Percentiles rank a stretch among this genome's conserved stretches.
Evolutionary conservation across 2,113 vertebrate genomes (phyloP).

Genomic region (Eulemur rufifrons): DNA sequence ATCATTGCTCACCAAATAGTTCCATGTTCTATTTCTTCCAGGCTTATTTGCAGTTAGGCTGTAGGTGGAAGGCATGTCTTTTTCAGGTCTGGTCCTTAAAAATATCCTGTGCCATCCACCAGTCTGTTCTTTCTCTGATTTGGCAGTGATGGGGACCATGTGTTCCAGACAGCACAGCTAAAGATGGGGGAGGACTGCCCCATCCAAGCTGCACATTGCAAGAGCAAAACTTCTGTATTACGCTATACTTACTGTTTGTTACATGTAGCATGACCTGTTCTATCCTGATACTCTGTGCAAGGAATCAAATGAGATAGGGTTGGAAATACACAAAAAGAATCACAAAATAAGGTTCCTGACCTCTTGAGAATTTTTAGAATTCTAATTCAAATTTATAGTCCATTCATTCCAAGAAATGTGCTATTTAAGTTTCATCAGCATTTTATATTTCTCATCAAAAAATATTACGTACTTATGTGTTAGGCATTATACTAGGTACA

Average conservation of each 20-base stretch:
- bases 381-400: background rate
- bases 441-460: background rate
- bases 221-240: background rate
- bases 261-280: background rate
- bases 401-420: background rate
- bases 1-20: background rate
- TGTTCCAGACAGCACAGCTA: fast-evolving
- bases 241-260: background rate
- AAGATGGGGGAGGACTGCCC: no score
- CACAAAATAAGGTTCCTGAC: background rate
- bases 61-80: background rate
- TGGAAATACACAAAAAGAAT: background rate
- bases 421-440: background rate
- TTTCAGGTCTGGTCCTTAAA: background rate
- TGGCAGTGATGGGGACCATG: background rate
- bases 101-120: no score
- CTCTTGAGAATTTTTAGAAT: background rate
- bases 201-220: no score
- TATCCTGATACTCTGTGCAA: background rate
- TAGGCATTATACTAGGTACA: background rate
- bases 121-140: no score
- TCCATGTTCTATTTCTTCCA: fast-evolving
- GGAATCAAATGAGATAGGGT: background rate
- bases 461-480: background rate
- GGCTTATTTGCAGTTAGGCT: background rate